phyloP scores from a whole-genome alignment of 2,113 vertebrate genomes.

The Oryzias celebensis region DNA sequence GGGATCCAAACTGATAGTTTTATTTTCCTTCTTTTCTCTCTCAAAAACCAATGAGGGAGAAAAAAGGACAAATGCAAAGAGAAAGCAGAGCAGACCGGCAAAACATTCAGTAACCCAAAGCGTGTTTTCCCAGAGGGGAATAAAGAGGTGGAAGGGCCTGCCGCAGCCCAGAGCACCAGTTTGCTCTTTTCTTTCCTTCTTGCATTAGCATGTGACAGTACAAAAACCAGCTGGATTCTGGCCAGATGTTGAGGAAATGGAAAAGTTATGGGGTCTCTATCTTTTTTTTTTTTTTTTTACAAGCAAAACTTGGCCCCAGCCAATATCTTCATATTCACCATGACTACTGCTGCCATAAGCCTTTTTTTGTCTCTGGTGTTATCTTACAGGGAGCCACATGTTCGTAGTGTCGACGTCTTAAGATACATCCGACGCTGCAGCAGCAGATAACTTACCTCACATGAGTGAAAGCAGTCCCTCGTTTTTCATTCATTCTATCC shows the following conservation, averaged over 20 bases:
- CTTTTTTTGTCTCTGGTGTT: constrained; percentile 28
- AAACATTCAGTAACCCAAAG: constrained; percentile 43
- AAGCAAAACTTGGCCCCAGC: constrained; percentile 52
- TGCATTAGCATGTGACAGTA: constrained; percentile 19
- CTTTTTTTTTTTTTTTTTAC: constrained; percentile 11
- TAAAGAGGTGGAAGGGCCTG: constrained; percentile 13
- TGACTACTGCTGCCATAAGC: constrained; percentile 30
- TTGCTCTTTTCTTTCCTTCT: constrained; percentile 11
- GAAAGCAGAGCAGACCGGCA: constrained; percentile 21
- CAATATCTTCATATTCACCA: constrained; percentile 61
- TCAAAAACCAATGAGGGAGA: constrained; percentile 1
- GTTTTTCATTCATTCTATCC: constrained; percentile 32
- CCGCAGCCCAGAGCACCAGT: constrained; percentile 18
- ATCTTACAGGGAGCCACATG: constrained; percentile 26
- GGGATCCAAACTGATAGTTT: neutral
- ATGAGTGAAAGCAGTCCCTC: constrained; percentile 38
- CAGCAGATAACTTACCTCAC: constrained; percentile 35
- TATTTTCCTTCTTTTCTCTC: constrained; percentile 19
- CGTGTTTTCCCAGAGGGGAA: constrained; percentile 21
- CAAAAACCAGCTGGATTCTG: constrained; percentile 22
- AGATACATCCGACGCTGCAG: constrained; percentile 17
- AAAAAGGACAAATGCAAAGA: constrained; percentile 1
- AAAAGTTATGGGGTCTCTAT: constrained; percentile 18
- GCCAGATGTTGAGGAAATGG: constrained; percentile 19
- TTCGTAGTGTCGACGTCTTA: constrained; percentile 37